Conservation (phyloP, 2,797 vertebrate genomes). For the Danio aesculapii region DNA sequence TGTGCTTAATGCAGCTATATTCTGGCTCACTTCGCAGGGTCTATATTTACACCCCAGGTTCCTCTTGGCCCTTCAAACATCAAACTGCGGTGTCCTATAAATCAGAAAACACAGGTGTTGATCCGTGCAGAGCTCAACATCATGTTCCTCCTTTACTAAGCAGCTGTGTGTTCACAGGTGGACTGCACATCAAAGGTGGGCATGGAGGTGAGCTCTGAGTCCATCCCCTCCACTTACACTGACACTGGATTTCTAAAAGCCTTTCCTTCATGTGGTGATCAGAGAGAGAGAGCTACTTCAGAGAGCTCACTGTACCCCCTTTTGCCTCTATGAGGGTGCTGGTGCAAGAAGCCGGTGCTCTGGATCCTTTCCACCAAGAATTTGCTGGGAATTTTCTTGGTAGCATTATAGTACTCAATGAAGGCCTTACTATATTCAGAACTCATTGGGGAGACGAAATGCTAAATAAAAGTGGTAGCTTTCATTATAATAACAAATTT, state of each 20-base stretch:
- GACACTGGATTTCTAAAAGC: conserved; percentile 41
- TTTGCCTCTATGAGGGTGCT: background rate
- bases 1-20: background rate
- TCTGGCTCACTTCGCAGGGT: background rate
- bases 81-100: conserved; percentile 16
- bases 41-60: background rate
- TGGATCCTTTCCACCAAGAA: background rate
- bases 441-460: background rate
- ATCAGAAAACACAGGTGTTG: conserved; percentile 36
- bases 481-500: background rate
- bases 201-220: conserved; percentile 16
- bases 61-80: conserved; percentile 5
- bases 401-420: background rate
- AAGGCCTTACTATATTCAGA: background rate
- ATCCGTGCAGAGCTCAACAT: conserved; percentile 31
- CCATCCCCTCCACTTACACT: conserved; percentile 39
- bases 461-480: background rate
- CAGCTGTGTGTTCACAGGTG: conserved; percentile 50
- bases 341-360: background rate
- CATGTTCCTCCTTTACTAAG: background rate
- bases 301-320: background rate
- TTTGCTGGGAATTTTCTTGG: too few relatives aligned
- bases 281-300: conserved; percentile 24
- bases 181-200: conserved; percentile 33
- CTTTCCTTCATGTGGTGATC: conserved; percentile 37